Conservation (phyloP, 1,140 invertebrate genomes). For the Temnothorax nylanderi region DNA sequence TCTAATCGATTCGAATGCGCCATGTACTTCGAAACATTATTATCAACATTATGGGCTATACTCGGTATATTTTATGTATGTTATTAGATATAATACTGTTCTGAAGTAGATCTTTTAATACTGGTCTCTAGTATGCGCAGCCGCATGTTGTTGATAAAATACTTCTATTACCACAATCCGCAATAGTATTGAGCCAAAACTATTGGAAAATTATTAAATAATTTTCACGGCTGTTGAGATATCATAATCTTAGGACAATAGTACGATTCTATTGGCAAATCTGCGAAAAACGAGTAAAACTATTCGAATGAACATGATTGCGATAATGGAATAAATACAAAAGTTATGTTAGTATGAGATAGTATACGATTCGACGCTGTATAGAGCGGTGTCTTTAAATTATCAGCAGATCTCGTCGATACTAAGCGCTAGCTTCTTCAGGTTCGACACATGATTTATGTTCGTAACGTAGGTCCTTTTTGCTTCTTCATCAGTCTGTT, state of each 20-base stretch:
- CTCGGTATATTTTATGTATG: conserved; percentile 61
- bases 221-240: conserved; percentile 33
- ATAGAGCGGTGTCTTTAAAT: conserved; percentile 18
- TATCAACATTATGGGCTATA: conserved; percentile 46
- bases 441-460: not conserved
- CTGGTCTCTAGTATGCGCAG: conserved; percentile 79
- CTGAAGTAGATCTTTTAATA: conserved; percentile 84
- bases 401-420: conserved; percentile 38
- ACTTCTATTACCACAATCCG: conserved; percentile 7
- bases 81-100: conserved; percentile 82
- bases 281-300: conserved; percentile 48
- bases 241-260: conserved; percentile 38
- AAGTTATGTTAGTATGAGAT: conserved; percentile 33
- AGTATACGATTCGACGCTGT: conserved; percentile 30
- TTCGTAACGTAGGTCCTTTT: conserved; percentile 20
- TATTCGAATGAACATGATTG: conserved; percentile 49
- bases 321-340: conserved; percentile 74
- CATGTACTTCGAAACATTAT: conserved; percentile 19
- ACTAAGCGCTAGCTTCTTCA: not conserved
- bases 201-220: not conserved
- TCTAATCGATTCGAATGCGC: conserved; percentile 22
- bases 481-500: conserved; percentile 65
- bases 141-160: conserved; percentile 42
- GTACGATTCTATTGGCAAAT: conserved; percentile 51
- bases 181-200: not conserved